Base-by-base conservation (phyloP, 2,888 invertebrate genomes). In the Lasioglossum vierecki region DNA sequence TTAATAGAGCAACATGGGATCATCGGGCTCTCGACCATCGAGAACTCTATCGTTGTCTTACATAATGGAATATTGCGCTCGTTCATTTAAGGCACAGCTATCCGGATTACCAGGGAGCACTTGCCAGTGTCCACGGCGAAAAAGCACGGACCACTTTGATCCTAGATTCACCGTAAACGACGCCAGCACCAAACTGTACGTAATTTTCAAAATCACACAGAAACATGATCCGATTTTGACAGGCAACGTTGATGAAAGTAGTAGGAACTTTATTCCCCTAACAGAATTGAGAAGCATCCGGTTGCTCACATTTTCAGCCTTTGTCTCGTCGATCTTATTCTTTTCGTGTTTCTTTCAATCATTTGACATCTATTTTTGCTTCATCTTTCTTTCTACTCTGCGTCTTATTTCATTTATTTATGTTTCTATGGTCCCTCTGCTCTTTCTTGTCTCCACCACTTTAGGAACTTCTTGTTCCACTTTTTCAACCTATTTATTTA, bases 1-100 rank as follows among this genome's bases (percentile, higher is more conserved):
- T 90, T 90, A 88, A 90, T 90, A 89, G 84, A 88, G 80, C 79
- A 82, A 82, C 84, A 83, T 83, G 86, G 87, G 90, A 90, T 86
- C 74, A 74, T 74, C 74, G 74, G 74, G 83, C 80, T 79, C 79
- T 79, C 79, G 78, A 73, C 79, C 83, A 66, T 85, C 80, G 74
- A 80, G 83, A 87, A 75, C 79, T 75, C 88, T 85, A 90, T 90
- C 83, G 57, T 22, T 57, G 74, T 39, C 74, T 74, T 74, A 57
- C 74, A 74, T 74, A 74, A 74, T 74, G 57, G 57, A 74, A 74
- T 74, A 57, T 74, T 39, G 57, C 74, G 74, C n/a, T 39, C 4
- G 57, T n/a, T 53, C 73, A 22, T 53, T 74, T 39, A 15, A 57
- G 39, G 15, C 49, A 13, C n/a, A 39, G 35, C 53, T n/a, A 53